These are phyloP conservation scores for Holacanthus passer DNA, from an alignment of 2,113 vertebrate species.

Conservation along the genomic window DNA sequence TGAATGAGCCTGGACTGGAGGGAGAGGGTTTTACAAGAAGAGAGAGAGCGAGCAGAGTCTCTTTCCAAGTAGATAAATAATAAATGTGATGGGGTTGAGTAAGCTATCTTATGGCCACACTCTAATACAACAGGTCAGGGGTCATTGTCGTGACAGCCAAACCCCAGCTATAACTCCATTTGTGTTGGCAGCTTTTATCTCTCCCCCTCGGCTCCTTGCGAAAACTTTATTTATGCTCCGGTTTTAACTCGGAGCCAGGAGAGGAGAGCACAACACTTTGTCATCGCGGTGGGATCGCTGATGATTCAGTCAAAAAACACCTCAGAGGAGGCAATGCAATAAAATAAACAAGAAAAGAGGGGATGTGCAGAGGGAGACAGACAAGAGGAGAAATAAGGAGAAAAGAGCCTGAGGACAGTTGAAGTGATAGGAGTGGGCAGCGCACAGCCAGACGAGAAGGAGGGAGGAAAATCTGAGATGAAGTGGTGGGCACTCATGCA, in stretches of 20 bases:
- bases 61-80: conserved; percentile 69
- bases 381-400: conserved; percentile 52
- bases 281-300: conserved; percentile 57
- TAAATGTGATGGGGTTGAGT: conserved; percentile 66
- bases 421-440: conserved; percentile 63
- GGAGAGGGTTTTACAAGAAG: conserved; percentile 34
- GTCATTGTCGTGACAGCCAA: conserved; percentile 51
- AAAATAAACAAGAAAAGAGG: conserved; percentile 63
- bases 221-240: conserved; percentile 61
- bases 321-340: conserved; percentile 54
- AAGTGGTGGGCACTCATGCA: conserved; percentile 24
- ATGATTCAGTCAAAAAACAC: conserved; percentile 65
- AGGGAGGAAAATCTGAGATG: conserved; percentile 48
- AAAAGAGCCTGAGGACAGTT: conserved; percentile 59
- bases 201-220: conserved; percentile 23
- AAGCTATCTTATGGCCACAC: conserved; percentile 45
- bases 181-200: conserved; percentile 68
- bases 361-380: conserved; percentile 38
- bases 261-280: conserved; percentile 50
- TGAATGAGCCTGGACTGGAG: conserved; percentile 37
- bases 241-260: conserved; percentile 44
- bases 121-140: conserved; percentile 68
- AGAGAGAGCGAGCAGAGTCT: conserved; percentile 29
- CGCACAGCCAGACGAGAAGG: conserved; percentile 35
- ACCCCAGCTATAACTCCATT: conserved; percentile 40